Evolutionary conservation across 2,797 vertebrate species (phyloP).

Genomic region (Hybognathus amarus): DNA sequence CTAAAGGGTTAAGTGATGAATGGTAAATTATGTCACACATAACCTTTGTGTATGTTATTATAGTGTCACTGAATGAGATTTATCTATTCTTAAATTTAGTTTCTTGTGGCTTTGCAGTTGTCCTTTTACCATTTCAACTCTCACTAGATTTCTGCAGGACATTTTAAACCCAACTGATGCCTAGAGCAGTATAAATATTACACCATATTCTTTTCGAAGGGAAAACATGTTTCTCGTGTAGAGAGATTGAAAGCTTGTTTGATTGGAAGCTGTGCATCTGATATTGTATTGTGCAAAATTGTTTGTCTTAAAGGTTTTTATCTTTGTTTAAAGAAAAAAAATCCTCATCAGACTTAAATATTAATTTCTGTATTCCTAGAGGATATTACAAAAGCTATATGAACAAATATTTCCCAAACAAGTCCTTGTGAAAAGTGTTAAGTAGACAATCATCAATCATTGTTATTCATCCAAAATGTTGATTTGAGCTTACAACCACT

Average conservation of each 20-base stretch:
- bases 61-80: conserved; percentile 10
- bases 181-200: conserved; percentile 19
- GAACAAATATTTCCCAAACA: background rate
- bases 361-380: background rate
- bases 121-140: background rate
- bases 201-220: conserved; percentile 4
- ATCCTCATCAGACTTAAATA: background rate
- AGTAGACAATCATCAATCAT: background rate
- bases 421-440: background rate
- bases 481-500: conserved; percentile 10
- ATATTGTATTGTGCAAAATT: background rate
- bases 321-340: background rate
- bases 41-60: conserved; percentile 28
- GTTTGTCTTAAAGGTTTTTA: background rate
- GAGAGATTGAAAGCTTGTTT: background rate
- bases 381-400: background rate
- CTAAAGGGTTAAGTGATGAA: conserved; percentile 26
- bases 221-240: background rate
- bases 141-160: conserved; percentile 2
- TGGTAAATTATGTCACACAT: conserved; percentile 6
- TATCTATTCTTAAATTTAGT: conserved; percentile 20
- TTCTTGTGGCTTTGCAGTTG: conserved; percentile 8
- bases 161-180: background rate
- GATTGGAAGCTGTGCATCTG: conserved; percentile 11
- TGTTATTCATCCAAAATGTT: conserved; percentile 14